A percentile compares a stretch with the other conserved stretches of the same genome.
These are phyloP conservation scores for Andricus quercusramuli DNA, from an alignment of 2,888 invertebrate species.

Conservation along the genomic window DNA sequence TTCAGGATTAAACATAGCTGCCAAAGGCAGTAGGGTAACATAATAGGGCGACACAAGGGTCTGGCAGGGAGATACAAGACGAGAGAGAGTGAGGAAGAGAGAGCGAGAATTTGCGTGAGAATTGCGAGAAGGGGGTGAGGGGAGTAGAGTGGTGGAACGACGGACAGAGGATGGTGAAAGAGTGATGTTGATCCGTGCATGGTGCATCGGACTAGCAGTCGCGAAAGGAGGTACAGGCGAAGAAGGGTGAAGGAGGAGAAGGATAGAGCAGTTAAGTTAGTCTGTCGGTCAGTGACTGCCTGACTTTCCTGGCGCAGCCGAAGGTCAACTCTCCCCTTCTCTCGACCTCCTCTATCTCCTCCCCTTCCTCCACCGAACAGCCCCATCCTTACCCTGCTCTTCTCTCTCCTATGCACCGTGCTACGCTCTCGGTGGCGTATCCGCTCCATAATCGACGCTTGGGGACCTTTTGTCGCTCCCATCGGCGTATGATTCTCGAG, in stretches of 20 bases:
- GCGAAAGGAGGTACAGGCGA: conserved; percentile 62
- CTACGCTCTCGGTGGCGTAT: conserved; percentile 53
- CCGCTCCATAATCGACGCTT: conserved; percentile 51
- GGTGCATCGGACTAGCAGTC: conserved; percentile 75
- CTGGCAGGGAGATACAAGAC: conserved; percentile 19
- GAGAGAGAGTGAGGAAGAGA: conserved; percentile 20
- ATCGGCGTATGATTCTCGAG: conserved; percentile 58
- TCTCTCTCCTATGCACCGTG: conserved; percentile 46
- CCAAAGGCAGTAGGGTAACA: conserved; percentile 68
- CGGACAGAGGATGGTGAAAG: conserved; percentile 43
- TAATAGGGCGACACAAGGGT: conserved; percentile 60
- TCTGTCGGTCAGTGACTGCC: conserved; percentile 79
- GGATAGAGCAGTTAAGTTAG: conserved; percentile 74
- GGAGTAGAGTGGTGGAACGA: conserved; percentile 38
- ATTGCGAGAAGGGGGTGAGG: conserved; percentile 48
- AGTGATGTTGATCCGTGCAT: conserved; percentile 50
- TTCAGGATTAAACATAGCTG: conserved; percentile 69
- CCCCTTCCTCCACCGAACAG: conserved; percentile 56
- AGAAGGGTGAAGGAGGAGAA: conserved; percentile 56
- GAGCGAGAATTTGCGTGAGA: conserved; percentile 36
- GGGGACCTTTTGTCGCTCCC: conserved; percentile 29
- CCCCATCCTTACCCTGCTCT: conserved; percentile 46
- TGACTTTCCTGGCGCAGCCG: conserved; percentile 78
- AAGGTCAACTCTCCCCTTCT: conserved; percentile 77
- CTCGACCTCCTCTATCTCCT: conserved; percentile 58